Evolutionary conservation across 1,140 invertebrate species (phyloP).

Genomic region (Drosophila repletoides): DNA sequence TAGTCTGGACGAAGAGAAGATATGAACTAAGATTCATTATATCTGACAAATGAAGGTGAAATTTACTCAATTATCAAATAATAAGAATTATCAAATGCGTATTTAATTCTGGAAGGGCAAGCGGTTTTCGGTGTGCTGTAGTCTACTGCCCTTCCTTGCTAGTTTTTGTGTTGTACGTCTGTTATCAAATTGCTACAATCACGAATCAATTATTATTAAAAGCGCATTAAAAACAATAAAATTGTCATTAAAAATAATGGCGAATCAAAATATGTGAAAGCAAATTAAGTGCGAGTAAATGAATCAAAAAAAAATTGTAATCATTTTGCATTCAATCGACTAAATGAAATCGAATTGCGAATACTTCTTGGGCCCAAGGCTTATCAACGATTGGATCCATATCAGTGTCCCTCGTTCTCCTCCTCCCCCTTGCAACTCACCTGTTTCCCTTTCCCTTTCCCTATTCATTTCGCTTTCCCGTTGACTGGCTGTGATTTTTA

Average conservation of each 20-base stretch:
- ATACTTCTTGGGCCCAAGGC: too few relatives aligned
- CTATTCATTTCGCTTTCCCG: neutral
- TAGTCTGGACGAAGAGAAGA: too few relatives aligned
- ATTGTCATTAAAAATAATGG: slow-evolving; percentile 57
- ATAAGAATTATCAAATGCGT: too few relatives aligned
- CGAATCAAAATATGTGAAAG: neutral
- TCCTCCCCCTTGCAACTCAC: neutral
- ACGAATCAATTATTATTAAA: slow-evolving; percentile 77
- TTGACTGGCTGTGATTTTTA: slow-evolving; percentile 60
- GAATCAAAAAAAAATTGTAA: slow-evolving; percentile 67
- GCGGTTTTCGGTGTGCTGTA: too few relatives aligned
- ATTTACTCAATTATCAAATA: too few relatives aligned
- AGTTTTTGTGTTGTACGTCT: slow-evolving; percentile 45
- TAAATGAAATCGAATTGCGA: slow-evolving; percentile 56
- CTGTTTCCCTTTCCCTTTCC: neutral
- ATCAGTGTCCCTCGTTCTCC: slow-evolving; percentile 29
- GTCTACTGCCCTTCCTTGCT: too few relatives aligned
- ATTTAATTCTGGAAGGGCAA: too few relatives aligned
- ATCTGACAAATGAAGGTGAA: too few relatives aligned
- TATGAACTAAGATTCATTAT: too few relatives aligned
- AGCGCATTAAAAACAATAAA: slow-evolving; percentile 77
- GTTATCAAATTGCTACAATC: slow-evolving; percentile 69
- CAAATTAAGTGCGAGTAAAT: slow-evolving; percentile 5
- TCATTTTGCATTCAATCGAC: slow-evolving; percentile 54
- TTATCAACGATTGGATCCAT: slow-evolving; percentile 39